phyloP scores from a whole-genome alignment of 2,888 invertebrate species.

The Acanthoscelides obtectus region DNA sequence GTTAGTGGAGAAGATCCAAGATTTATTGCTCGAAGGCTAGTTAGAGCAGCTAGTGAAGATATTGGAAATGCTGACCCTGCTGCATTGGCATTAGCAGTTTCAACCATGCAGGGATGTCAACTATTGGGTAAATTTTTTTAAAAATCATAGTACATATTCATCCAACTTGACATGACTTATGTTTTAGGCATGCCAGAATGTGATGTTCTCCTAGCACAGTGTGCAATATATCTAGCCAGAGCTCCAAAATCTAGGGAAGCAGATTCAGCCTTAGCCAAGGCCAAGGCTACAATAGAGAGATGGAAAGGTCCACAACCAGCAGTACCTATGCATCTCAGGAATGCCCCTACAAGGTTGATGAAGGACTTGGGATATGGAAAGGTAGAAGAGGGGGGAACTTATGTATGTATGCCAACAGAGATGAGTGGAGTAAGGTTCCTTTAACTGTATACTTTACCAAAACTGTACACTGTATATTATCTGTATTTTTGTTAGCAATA shows the following conservation, averaged over 20 bases:
- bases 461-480: neutral
- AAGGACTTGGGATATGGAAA: slow-evolving; percentile 67
- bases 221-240: slow-evolving; percentile 66
- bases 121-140: slow-evolving; percentile 48
- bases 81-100: slow-evolving; percentile 64
- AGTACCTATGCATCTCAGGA: slow-evolving; percentile 73
- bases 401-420: slow-evolving; percentile 65
- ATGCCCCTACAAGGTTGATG: slow-evolving; percentile 78
- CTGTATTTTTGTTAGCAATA: slow-evolving; percentile 13
- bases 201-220: slow-evolving; percentile 72
- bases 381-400: slow-evolving; percentile 52
- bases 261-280: slow-evolving; percentile 50
- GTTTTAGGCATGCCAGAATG: slow-evolving; percentile 71
- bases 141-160: neutral
- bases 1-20: slow-evolving; percentile 76
- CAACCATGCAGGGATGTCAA: slow-evolving; percentile 75
- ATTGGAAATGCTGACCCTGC: slow-evolving; percentile 66
- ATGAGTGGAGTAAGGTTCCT: slow-evolving; percentile 61
- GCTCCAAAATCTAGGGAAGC: slow-evolving; percentile 70
- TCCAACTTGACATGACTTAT: too few relatives aligned
- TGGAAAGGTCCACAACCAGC: slow-evolving; percentile 66
- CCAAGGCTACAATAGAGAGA: slow-evolving; percentile 56
- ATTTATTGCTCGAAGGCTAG: slow-evolving; percentile 70
- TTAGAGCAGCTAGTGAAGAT: slow-evolving; percentile 74
- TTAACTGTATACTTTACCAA: slow-evolving; percentile 14